phyloP scores from a whole-genome alignment of 2,113 vertebrate genomes.

The Sylvilagus bachmani region DNA sequence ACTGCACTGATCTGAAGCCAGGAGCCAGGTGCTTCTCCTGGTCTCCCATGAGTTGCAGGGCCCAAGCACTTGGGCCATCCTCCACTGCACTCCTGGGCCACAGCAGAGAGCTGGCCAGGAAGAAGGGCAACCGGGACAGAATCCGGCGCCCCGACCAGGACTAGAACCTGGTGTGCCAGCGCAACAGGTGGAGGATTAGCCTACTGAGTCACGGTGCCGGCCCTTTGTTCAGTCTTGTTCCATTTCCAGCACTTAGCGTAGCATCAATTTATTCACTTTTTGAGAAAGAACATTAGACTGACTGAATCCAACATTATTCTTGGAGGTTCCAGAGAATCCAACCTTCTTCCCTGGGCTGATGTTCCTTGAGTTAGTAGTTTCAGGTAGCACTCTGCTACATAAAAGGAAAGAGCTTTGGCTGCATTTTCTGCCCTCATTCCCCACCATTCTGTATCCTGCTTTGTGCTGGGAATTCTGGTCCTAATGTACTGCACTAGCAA shows the following conservation, averaged over 20 bases:
- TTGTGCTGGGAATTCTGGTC: not conserved
- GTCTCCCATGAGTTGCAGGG: too few relatives aligned
- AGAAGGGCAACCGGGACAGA: too few relatives aligned
- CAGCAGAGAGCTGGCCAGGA: too few relatives aligned
- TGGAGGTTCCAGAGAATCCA: not conserved
- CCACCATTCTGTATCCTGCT: not conserved
- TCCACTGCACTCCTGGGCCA: too few relatives aligned
- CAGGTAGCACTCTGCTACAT: not conserved
- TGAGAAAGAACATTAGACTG: not conserved
- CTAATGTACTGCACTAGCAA: not conserved
- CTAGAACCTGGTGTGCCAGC: too few relatives aligned
- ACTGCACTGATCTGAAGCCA: too few relatives aligned
- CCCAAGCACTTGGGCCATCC: too few relatives aligned
- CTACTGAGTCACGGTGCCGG: too few relatives aligned
- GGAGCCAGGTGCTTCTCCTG: too few relatives aligned
- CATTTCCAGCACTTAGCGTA: not conserved
- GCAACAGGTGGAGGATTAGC: too few relatives aligned
- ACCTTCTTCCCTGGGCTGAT: not conserved
- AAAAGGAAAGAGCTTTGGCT: not conserved
- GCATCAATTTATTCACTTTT: not conserved
- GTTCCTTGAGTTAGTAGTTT: not conserved
- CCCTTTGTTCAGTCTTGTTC: not conserved
- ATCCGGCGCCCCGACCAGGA: too few relatives aligned
- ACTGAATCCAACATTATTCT: not conserved
- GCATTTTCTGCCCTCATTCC: not conserved